phyloP scores from a whole-genome alignment of 2,113 vertebrate genomes.

The Lepisosteus osseus region DNA sequence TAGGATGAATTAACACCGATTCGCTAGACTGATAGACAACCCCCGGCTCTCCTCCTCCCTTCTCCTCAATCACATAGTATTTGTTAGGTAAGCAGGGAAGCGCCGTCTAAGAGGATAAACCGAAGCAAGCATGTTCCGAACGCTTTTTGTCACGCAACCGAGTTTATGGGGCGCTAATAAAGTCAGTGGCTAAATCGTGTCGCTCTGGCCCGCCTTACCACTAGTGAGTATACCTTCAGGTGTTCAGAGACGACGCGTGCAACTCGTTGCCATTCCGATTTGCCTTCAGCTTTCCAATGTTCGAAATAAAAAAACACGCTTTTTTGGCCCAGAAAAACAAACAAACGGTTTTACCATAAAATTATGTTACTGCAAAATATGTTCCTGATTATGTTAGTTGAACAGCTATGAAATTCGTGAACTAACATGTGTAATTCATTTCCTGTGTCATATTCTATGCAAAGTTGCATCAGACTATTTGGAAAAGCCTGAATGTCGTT shows the following conservation, averaged over 20 bases:
- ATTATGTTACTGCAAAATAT: neutral
- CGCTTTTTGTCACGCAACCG: slow-evolving; percentile 64
- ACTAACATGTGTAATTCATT: slow-evolving; percentile 3
- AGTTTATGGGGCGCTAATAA: slow-evolving; percentile 39
- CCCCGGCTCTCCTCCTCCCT: slow-evolving; percentile 22
- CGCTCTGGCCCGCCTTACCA: slow-evolving; percentile 11
- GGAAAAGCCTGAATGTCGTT: no score
- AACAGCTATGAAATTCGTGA: neutral
- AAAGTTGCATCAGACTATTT: neutral
- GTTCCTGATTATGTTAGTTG: neutral
- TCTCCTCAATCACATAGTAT: slow-evolving; percentile 37
- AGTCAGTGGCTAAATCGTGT: slow-evolving; percentile 33
- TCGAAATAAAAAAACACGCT: neutral
- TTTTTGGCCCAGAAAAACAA: neutral
- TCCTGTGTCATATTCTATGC: neutral
- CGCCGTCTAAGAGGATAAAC: slow-evolving; percentile 62
- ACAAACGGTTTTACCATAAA: neutral
- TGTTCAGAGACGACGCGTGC: neutral
- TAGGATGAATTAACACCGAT: neutral
- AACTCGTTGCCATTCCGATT: neutral
- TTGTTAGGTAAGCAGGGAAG: slow-evolving; percentile 53
- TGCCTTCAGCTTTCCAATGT: slow-evolving; percentile 6
- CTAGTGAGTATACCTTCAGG: slow-evolving; percentile 7
- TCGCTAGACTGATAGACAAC: neutral
- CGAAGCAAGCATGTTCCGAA: slow-evolving; percentile 42